phyloP scores from a whole-genome alignment of 2,888 invertebrate species.

The Erebia aethiops region DNA sequence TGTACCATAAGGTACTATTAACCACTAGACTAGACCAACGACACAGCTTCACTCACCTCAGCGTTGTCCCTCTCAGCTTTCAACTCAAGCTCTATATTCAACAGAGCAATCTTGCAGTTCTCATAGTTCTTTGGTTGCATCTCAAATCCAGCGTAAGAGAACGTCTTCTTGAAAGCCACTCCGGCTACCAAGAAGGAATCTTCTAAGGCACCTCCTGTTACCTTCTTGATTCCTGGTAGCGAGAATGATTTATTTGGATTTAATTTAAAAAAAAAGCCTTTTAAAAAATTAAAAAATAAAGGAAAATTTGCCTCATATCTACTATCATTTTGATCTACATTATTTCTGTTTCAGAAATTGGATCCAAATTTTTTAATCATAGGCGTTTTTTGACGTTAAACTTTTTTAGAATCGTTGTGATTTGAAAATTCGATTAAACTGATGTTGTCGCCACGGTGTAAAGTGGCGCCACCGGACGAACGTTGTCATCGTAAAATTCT shows the following conservation, averaged over 20 bases:
- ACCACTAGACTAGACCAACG: too few relatives aligned
- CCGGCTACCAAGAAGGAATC: constrained; percentile 96
- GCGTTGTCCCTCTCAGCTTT: constrained; percentile 99
- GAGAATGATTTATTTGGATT: not conserved
- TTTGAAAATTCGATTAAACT: too few relatives aligned
- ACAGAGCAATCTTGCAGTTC: constrained; percentile 95
- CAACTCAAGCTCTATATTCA: constrained; percentile 98
- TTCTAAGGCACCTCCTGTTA: constrained; percentile 90
- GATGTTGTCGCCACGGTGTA: too few relatives aligned
- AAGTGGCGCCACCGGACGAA: too few relatives aligned
- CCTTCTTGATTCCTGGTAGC: constrained; percentile 93
- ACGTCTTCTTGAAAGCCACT: constrained; percentile 99
- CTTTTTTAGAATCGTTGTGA: too few relatives aligned
- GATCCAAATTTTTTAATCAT: constrained; percentile 57
- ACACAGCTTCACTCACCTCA: constrained; percentile 80
- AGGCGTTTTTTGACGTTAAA: constrained; percentile 2
- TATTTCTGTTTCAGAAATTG: constrained; percentile 49
- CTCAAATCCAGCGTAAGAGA: constrained; percentile 99
- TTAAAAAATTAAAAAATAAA: not conserved
- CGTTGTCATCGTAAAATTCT: too few relatives aligned
- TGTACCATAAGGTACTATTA: too few relatives aligned
- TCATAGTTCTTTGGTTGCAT: constrained; percentile 98
- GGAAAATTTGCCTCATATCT: constrained; percentile 42
- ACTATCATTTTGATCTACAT: constrained; percentile 42
- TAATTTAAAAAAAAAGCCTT: too few relatives aligned